Percentiles rank a stretch among this genome's conserved stretches.
Evolutionary conservation across 2,888 invertebrate genomes (phyloP).

Genomic region (Copidosoma aretas): DNA sequence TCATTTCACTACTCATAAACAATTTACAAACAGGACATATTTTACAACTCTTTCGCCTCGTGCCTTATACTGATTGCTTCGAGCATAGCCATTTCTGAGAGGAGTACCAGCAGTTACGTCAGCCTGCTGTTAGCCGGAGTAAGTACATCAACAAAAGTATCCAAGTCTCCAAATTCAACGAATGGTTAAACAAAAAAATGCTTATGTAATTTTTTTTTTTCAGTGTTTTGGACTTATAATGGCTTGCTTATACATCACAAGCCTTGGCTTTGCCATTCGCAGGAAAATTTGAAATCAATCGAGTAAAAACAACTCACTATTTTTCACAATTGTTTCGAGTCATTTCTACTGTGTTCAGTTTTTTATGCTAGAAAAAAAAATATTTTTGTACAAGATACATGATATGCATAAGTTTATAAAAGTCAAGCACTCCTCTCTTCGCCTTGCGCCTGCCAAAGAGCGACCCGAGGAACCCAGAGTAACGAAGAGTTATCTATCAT

Average conservation of each 20-base stretch:
- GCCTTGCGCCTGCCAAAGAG: too few species aligned
- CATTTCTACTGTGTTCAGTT: not conserved
- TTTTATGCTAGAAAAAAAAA: not conserved
- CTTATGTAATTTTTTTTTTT: conserved; percentile 6
- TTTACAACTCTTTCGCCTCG: conserved; percentile 28
- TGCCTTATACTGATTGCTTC: conserved; percentile 31
- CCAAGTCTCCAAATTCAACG: not conserved
- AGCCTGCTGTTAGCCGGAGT: conserved; percentile 24
- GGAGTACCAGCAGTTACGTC: conserved; percentile 8
- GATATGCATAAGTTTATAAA: not conserved
- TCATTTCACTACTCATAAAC: too few species aligned
- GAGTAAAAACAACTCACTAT: not conserved
- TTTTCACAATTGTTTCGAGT: not conserved
- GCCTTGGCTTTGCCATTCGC: conserved; percentile 25
- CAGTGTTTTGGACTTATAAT: conserved; percentile 35
- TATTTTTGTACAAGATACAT: not conserved
- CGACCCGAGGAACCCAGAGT: too few species aligned
- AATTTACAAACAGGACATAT: conserved; percentile 39
- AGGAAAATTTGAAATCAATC: conserved; percentile 21
- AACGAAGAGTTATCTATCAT: too few species aligned
- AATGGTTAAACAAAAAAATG: not conserved
- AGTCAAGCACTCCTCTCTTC: too few species aligned
- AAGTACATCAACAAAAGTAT: conserved; percentile 6
- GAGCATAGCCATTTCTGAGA: conserved; percentile 19
- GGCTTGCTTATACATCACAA: conserved; percentile 30